Conservation (phyloP, 2,797 vertebrate genomes). For the Tokudaia tokunoshimensis region DNA sequence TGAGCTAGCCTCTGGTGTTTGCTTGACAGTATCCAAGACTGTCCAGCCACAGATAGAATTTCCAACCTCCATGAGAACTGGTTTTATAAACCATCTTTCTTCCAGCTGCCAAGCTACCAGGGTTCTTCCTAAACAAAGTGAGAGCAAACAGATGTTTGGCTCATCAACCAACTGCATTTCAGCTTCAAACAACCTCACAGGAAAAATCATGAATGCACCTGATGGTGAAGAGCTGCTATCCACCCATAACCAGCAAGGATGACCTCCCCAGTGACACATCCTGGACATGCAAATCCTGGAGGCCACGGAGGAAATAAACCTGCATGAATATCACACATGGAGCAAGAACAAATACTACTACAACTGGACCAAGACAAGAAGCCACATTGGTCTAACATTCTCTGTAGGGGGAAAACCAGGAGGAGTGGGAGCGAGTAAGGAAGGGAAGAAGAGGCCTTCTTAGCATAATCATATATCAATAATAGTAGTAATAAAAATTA, state of each 20-base stretch:
- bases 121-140: conserved; percentile 73
- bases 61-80: conserved; percentile 54
- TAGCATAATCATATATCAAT: conserved; percentile 64
- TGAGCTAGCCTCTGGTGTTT: conserved; percentile 65
- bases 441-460: conserved; percentile 77
- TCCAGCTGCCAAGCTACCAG: conserved; percentile 68
- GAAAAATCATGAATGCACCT: conserved; percentile 73
- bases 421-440: neutral
- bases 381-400: conserved; percentile 78
- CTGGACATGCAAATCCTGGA: conserved; percentile 84
- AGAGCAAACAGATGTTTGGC: conserved; percentile 26
- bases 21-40: conserved; percentile 33
- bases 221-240: conserved; percentile 79
- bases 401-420: conserved; percentile 71
- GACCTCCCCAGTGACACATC: conserved; percentile 78
- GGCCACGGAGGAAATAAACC: conserved; percentile 76
- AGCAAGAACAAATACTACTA: conserved; percentile 83
- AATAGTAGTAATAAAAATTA: conserved; percentile 49
- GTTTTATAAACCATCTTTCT: conserved; percentile 54
- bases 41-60: conserved; percentile 13
- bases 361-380: conserved; percentile 83
- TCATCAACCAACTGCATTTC: conserved; percentile 72
- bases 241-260: conserved; percentile 80
- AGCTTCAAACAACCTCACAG: conserved; percentile 72
- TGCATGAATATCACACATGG: conserved; percentile 80